Evolutionary conservation across 2,888 invertebrate species (phyloP).

Genomic region (Clistopyga incitator): DNA sequence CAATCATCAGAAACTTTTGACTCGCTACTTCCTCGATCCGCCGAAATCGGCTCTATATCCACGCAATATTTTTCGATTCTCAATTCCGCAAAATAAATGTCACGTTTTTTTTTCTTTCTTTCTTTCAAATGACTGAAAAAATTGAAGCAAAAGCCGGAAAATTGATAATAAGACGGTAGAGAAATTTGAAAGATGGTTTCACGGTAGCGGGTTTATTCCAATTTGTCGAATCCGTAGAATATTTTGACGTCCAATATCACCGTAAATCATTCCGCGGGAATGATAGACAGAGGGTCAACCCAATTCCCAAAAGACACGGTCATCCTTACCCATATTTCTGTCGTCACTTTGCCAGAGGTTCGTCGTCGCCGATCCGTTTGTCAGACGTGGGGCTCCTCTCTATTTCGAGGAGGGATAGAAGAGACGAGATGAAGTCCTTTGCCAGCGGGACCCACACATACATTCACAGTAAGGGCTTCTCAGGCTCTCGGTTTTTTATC

Average conservation of each 20-base stretch:
- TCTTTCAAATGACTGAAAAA: background rate
- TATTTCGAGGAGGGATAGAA: conserved; percentile 33
- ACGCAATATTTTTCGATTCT: background rate
- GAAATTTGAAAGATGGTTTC: background rate
- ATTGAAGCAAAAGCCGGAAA: background rate
- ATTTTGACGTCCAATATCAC: background rate
- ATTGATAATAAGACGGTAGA: background rate
- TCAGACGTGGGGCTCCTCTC: conserved; percentile 12
- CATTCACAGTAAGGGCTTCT: background rate
- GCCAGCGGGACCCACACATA: background rate
- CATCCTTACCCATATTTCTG: conserved; percentile 7
- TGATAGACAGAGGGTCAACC: background rate
- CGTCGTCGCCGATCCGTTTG: background rate
- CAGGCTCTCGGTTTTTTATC: conserved; percentile 29
- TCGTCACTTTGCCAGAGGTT: conserved; percentile 21
- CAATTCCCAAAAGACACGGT: conserved; percentile 9
- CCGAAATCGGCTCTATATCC: background rate
- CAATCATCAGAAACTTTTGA: no score
- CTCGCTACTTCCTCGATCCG: background rate
- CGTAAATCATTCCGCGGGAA: background rate
- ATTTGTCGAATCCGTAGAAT: background rate
- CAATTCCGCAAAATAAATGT: background rate
- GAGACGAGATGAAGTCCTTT: conserved; percentile 16
- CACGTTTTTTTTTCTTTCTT: no score
- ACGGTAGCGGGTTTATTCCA: background rate